These are phyloP conservation scores for Clivina fossor DNA, from an alignment of 2,888 invertebrate species.

Conservation along the genomic window DNA sequence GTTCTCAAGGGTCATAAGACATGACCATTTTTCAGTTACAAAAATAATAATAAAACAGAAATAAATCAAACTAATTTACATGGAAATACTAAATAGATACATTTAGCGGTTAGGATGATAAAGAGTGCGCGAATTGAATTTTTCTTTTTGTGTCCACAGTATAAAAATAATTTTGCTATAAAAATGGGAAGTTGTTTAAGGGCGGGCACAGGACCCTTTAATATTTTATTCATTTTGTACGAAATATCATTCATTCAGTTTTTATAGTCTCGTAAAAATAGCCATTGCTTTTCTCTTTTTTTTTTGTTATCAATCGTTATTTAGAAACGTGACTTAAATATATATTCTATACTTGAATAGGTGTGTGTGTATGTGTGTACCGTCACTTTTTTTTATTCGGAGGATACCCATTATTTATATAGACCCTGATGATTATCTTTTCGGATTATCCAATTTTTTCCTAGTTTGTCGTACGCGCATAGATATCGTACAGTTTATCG, in stretches of 20 bases:
- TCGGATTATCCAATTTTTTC: conserved; percentile 24
- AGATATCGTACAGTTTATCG: conserved; percentile 15
- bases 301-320: conserved; percentile 33
- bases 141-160: conserved; percentile 5
- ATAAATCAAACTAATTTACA: no score
- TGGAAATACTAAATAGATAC: no score
- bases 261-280: conserved; percentile 31
- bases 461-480: conserved; percentile 18
- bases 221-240: conserved; percentile 33
- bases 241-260: conserved; percentile 31
- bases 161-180: conserved; percentile 26
- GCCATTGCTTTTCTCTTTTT: conserved; percentile 23
- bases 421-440: conserved; percentile 24
- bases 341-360: conserved; percentile 11
- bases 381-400: conserved; percentile 15
- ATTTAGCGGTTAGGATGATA: no score
- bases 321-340: conserved; percentile 32
- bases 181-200: conserved; percentile 11
- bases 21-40: no score
- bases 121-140: no score
- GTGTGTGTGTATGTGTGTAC: no score
- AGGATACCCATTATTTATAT: conserved; percentile 27
- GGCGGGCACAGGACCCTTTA: conserved; percentile 8
- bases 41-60: no score
- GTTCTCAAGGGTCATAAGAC: no score